Evolutionary conservation across 2,797 vertebrate species (phyloP).

Genomic region (Leucoraja ocellata): DNA sequence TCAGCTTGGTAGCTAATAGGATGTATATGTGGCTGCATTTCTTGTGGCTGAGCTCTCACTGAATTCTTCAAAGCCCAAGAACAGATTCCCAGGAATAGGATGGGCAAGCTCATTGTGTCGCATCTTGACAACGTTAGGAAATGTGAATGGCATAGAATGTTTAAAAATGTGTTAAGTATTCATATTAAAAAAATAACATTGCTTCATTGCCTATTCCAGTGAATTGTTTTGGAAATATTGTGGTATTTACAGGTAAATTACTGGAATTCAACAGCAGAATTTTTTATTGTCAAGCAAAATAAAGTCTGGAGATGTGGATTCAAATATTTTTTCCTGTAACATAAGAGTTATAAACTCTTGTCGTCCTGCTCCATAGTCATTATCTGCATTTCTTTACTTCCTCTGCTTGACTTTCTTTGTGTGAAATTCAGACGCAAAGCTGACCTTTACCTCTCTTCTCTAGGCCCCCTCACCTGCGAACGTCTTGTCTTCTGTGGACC

Average conservation of each 20-base stretch:
- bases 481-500: slow-evolving; percentile 88
- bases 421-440: not conserved
- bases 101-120: not conserved
- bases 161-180: not conserved
- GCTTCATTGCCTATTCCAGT: not conserved
- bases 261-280: not conserved
- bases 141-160: not conserved
- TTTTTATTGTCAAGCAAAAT: not conserved
- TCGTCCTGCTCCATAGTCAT: not conserved
- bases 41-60: not conserved
- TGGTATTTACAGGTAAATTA: not conserved
- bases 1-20: not conserved
- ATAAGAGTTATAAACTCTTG: not conserved
- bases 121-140: not conserved
- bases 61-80: not conserved
- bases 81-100: not conserved
- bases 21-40: not conserved
- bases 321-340: not conserved
- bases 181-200: not conserved
- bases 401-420: slow-evolving; percentile 22
- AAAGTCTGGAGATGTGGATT: not conserved
- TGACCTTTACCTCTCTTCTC: slow-evolving; percentile 47
- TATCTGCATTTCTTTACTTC: not conserved
- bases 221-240: not conserved
- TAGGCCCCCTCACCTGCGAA: slow-evolving; percentile 98